phyloP scores from a whole-genome alignment of 1,140 invertebrate genomes.

The Notospermus geniculatus region DNA sequence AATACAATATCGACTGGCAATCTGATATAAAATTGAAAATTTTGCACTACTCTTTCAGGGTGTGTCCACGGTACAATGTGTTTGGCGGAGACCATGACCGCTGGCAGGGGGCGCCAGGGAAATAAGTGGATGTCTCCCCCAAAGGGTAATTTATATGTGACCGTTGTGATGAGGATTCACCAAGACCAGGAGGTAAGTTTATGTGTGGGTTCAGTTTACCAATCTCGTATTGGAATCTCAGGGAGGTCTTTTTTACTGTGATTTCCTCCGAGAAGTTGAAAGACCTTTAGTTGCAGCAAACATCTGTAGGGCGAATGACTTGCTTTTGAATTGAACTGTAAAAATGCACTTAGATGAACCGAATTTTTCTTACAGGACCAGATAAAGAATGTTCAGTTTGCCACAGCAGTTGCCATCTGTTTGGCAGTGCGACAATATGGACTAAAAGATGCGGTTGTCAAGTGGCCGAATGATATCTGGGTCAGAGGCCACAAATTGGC shows the following conservation, averaged over 20 bases:
- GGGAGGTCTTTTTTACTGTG: too few species aligned
- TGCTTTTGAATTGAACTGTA: not conserved
- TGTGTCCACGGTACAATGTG: constrained; percentile 28
- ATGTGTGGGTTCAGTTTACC: not conserved
- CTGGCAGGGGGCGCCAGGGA: constrained; percentile 31
- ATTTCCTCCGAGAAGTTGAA: too few species aligned
- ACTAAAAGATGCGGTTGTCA: constrained; percentile 23
- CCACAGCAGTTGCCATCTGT: constrained; percentile 27
- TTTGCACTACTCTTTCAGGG: constrained; percentile 22
- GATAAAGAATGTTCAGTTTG: constrained; percentile 16
- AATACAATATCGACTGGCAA: too few species aligned
- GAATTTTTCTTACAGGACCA: not conserved
- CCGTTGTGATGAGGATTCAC: constrained; percentile 25
- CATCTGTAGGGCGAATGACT: constrained; percentile 13
- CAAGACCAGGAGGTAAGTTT: constrained; percentile 13
- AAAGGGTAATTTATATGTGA: constrained; percentile 33
- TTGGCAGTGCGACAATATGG: constrained; percentile 21
- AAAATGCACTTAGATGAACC: not conserved
- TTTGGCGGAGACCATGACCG: constrained; percentile 31
- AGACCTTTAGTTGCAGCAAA: too few species aligned
- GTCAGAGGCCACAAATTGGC: constrained; percentile 38
- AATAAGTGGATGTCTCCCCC: constrained; percentile 33
- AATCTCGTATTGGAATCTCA: too few species aligned
- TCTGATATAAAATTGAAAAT: too few species aligned
- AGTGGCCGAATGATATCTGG: constrained; percentile 43